Conservation (phyloP, 2,888 invertebrate species). For the Chalcis sispes region DNA sequence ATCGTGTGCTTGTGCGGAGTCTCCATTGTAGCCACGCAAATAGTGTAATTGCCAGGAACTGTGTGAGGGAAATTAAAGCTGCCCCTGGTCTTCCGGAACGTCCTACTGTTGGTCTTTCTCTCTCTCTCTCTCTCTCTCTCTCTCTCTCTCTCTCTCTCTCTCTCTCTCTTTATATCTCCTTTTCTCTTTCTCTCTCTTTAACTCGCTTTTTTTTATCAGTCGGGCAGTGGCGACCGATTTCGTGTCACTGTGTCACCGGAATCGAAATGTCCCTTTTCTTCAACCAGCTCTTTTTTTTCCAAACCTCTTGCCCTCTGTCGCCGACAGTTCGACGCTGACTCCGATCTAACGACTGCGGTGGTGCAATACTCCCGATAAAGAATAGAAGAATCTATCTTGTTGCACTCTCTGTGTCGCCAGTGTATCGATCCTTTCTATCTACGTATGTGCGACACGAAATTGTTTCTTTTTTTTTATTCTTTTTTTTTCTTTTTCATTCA, state of each 20-base stretch:
- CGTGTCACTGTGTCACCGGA: slow-evolving; percentile 74
- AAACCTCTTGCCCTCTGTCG: neutral
- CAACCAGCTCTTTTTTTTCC: neutral
- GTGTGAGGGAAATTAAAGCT: slow-evolving; percentile 74
- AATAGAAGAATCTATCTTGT: slow-evolving; percentile 41
- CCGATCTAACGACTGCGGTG: neutral
- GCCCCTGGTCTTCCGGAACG: slow-evolving; percentile 72
- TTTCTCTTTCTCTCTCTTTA: neutral
- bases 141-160: neutral
- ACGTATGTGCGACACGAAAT: no score
- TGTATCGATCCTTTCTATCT: no score
- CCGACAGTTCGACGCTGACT: neutral
- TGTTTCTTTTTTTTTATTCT: neutral
- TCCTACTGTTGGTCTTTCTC: slow-evolving; percentile 62
- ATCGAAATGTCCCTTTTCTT: slow-evolving; percentile 58
- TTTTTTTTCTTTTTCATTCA: slow-evolving; percentile 1
- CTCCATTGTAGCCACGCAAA: slow-evolving; percentile 68
- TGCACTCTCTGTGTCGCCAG: slow-evolving; percentile 6
- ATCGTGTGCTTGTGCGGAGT: no score
- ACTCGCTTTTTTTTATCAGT: neutral
- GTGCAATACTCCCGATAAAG: no score
- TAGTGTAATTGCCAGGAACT: slow-evolving; percentile 73
- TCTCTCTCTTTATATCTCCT: neutral
- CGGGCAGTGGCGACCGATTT: slow-evolving; percentile 39
- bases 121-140: no score